Percentiles rank a stretch among this genome's conserved stretches.
Conservation (phyloP, 2,888 invertebrate genomes). For the Andrena minutula region DNA sequence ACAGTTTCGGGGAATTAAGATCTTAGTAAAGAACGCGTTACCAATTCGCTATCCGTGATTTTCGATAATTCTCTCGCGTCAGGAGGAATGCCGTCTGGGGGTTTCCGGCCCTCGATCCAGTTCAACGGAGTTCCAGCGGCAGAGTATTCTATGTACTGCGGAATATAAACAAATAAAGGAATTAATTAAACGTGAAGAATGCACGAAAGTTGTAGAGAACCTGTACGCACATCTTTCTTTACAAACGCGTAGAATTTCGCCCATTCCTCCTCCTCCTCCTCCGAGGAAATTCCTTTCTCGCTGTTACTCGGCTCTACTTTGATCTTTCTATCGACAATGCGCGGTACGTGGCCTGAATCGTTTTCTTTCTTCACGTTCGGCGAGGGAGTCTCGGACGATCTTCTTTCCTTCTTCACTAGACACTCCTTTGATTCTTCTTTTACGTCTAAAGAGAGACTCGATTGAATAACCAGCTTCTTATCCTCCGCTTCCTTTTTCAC, state of each 20-base stretch:
- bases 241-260: slow-evolving; percentile 73
- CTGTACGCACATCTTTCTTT: slow-evolving; percentile 71
- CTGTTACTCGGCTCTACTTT: neutral
- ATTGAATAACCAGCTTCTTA: neutral
- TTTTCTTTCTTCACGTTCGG: neutral
- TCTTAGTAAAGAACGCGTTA: slow-evolving; percentile 35
- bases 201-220: neutral
- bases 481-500: neutral
- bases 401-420: neutral
- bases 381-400: neutral
- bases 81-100: slow-evolving; percentile 69
- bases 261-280: slow-evolving; percentile 12
- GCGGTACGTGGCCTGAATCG: too few species aligned
- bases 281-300: neutral
- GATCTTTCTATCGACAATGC: neutral
- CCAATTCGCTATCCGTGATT: slow-evolving; percentile 67
- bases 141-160: slow-evolving; percentile 76
- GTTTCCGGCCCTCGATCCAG: slow-evolving; percentile 77
- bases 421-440: neutral
- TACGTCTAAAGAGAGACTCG: neutral
- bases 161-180: neutral
- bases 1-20: neutral
- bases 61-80: slow-evolving; percentile 70
- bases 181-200: neutral
- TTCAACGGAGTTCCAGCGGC: slow-evolving; percentile 74